These are phyloP conservation scores for Thecocarcelia acutangulata DNA, from an alignment of 2,888 invertebrate species.

Conservation along the genomic window DNA sequence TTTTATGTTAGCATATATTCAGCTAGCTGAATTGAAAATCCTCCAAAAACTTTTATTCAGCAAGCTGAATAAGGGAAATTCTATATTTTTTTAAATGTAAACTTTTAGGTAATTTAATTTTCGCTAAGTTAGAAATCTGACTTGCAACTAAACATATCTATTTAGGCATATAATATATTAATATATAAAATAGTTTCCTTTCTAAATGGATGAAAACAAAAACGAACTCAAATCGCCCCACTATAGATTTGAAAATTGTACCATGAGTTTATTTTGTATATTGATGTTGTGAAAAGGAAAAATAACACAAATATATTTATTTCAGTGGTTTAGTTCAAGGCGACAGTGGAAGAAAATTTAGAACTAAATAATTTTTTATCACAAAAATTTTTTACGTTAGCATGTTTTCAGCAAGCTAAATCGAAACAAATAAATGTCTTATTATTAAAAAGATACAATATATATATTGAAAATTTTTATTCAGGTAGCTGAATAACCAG, in stretches of 20 bases:
- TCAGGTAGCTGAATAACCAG: conserved; percentile 6
- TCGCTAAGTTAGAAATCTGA: too few species aligned
- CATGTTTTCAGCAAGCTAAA: conserved; percentile 11
- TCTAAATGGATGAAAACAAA: conserved; percentile 49
- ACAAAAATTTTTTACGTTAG: too few species aligned
- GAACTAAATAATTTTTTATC: neutral
- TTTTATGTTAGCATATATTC: neutral
- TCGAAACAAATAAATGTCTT: too few species aligned
- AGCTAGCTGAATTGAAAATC: conserved; percentile 1
- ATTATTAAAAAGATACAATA: too few species aligned
- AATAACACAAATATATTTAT: conserved; percentile 43
- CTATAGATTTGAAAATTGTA: conserved; percentile 63
- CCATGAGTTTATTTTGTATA: conserved; percentile 65
- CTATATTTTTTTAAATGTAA: neutral
- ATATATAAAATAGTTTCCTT: too few species aligned
- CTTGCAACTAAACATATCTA: too few species aligned
- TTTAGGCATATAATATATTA: too few species aligned
- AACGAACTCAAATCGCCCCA: conserved; percentile 58
- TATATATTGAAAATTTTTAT: neutral
- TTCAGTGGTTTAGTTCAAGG: conserved; percentile 33
- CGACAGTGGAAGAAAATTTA: conserved; percentile 33
- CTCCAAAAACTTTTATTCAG: neutral
- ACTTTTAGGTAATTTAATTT: too few species aligned
- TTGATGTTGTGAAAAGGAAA: conserved; percentile 52
- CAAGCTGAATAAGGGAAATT: neutral